Base-by-base conservation (phyloP, 2,113 vertebrate genomes). In the Pycnonotus jocosus region DNA sequence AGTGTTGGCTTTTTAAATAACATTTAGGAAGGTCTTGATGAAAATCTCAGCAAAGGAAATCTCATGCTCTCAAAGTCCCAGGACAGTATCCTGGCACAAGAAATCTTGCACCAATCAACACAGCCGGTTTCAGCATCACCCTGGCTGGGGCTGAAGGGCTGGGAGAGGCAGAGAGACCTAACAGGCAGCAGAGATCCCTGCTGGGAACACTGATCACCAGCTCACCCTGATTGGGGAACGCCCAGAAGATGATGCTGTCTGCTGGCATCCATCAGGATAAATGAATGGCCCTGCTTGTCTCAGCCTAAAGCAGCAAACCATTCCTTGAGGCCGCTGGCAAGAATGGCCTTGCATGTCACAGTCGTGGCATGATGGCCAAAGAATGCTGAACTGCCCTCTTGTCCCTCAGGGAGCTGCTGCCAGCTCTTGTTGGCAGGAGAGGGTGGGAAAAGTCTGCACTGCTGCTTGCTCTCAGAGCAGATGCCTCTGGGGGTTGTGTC, bases 41-140 rank as follows among this genome's bases (percentile, higher is more conserved):
- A 82, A 91, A 91, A 95, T 88, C 93, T 94, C 87, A 94, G 73
- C 45, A 57, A 79, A 79, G 74, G 87, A 95, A 95, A 91, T 80
- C 53, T 45, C 35, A 38, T 5, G 65, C 78, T 92, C 58, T 80
- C 74, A 42, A 62, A 92, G 82, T 65, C 84, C 91, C 91, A 77
- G 47, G 50, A 64, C 57, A 83, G 87, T 33, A 87, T 86, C 81
- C 66, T 62, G 66, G 84, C 74, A 77, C 38, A 38, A 3, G 37
- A 66, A 82, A 87, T 62, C 42, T 57, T 80, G 47, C 42, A 61
- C 38, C 70, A 18, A 7, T 65, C 74, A 54, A 8, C 71, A 37
- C 24, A 6, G 2, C 44, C 0, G 5, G 25, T 80, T 74, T 87
- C 42, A 72, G 42, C 31, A 42, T 94, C 66, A 25, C n/a, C 13